Conservation (phyloP, 2,797 vertebrate genomes). For the Melanogrammus aeglefinus region DNA sequence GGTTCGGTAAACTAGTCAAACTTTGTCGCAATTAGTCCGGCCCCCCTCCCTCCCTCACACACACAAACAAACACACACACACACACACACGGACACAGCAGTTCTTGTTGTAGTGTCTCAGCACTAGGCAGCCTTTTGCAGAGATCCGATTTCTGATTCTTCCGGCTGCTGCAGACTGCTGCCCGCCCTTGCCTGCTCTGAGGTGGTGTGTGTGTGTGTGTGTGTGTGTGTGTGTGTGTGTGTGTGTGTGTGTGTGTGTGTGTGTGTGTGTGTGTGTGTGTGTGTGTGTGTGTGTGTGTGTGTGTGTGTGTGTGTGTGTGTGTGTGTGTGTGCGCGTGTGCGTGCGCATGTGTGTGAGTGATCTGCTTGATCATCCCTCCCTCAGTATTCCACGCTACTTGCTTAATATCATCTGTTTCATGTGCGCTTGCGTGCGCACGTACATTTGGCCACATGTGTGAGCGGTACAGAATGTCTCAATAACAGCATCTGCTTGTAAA, state of each 20-base stretch:
- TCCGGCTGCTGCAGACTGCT: conserved; percentile 52
- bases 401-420: neutral
- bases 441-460: neutral
- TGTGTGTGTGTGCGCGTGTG: neutral
- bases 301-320: no score
- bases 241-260: no score
- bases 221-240: neutral
- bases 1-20: neutral
- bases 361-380: no score
- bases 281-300: neutral
- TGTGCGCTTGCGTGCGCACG: neutral
- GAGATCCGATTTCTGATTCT: conserved; percentile 44
- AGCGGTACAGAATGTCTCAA: conserved; percentile 69
- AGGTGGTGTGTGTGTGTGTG: conserved; percentile 19
- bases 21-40: neutral
- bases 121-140: conserved; percentile 49
- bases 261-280: neutral
- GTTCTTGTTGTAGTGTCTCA: conserved; percentile 52
- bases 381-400: no score
- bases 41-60: no score
- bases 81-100: conserved; percentile 45
- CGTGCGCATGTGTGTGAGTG: neutral
- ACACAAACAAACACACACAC: neutral
- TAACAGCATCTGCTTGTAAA: conserved; percentile 58
- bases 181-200: conserved; percentile 41